These are phyloP conservation scores for Rallus limicola DNA, from an alignment of 2,113 vertebrate genomes.

Conservation along the genomic window DNA sequence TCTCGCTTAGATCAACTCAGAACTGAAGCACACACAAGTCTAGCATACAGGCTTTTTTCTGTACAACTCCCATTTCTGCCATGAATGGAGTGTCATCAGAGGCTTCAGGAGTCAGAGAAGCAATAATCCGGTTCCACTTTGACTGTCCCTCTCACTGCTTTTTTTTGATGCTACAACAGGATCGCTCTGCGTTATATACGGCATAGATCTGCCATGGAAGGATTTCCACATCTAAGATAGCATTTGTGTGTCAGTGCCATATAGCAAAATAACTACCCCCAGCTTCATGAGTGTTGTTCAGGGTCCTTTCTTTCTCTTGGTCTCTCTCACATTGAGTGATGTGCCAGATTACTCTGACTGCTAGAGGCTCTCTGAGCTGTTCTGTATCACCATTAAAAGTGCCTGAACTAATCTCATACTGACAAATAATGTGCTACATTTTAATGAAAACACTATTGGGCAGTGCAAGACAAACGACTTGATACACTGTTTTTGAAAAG, in stretches of 20 bases:
- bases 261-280: not conserved
- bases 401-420: not conserved
- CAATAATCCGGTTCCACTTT: not conserved
- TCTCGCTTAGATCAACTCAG: not conserved
- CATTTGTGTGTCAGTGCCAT: not conserved
- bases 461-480: not conserved
- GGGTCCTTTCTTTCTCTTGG: not conserved
- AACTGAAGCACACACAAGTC: not conserved
- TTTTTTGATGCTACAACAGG: not conserved
- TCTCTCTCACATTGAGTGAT: not conserved
- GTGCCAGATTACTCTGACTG: not conserved
- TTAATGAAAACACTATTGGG: not conserved
- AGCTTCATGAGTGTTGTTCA: not conserved
- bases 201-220: not conserved
- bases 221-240: not conserved
- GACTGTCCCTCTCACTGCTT: not conserved
- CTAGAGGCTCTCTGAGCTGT: not conserved
- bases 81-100: not conserved
- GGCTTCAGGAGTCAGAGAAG: not conserved
- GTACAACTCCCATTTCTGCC: not conserved
- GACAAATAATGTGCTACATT: not conserved
- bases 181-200: not conserved
- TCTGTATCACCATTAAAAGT: not conserved
- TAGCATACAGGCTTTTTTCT: not conserved
- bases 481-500: conserved; percentile 14